Base-by-base conservation (phyloP, 2,888 invertebrate genomes). In the Pegoplata infirma region DNA sequence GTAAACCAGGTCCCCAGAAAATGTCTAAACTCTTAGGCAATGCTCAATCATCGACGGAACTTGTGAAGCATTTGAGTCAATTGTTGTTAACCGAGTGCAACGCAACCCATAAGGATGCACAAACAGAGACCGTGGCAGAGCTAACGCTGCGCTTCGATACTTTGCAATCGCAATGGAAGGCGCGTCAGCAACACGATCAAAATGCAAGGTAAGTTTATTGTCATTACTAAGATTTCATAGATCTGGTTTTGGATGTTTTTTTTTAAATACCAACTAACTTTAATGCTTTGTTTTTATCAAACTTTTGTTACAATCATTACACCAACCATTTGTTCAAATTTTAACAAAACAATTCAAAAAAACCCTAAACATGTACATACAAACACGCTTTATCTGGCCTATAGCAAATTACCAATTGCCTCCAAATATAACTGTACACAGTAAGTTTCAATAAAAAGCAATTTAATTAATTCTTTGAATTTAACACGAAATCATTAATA, bases 1-100 rank as follows among this genome's bases (percentile, higher is more conserved):
- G 92, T 47, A 92, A 92, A 12, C 91, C 91, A 4, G 92, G 93
- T 8, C 93, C 94, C 0, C 94, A 94, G 83, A 93, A 93, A 82
- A 94, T 95, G 64, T 93, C 94, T 63, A 95, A 94, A 89, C 90
- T 94, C 63, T 92, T 96, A 51, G 94, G 94, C 56, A 93, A 93
- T 82, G 95, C 96, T 80, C 94, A 94, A 84, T 95, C 96, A 6
- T 94, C 94, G 5, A 90, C 96, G 51, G 97, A 97, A 88, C 89
- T 96, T 66, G 93, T 96, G 21, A 94, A 93, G 86, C 96, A 96
- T 90, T 91, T 97, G 51, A 94, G 94, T 72, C 92, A 92, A 77
- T 88, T 96, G 16, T 90, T 97, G 3, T 89, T 94, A 3, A 93
- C 93, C 44, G 96, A 97, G 88, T 95, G 93, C 86, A 92, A 92